Conservation (phyloP, 2,797 vertebrate species). For the Xyrichtys novacula region DNA sequence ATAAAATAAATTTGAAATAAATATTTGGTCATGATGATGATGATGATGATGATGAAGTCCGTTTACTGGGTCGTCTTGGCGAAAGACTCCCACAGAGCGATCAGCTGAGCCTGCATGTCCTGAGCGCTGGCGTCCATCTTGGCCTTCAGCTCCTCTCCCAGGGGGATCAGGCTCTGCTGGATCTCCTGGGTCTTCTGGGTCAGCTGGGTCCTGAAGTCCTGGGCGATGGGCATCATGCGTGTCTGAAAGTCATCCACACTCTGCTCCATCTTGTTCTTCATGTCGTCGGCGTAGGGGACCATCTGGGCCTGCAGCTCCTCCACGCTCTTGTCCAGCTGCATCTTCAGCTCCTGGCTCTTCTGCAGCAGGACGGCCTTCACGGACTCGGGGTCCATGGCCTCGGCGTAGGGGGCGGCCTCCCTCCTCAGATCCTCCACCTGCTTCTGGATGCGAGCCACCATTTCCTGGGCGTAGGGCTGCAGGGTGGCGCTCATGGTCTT, state of each 20-base stretch:
- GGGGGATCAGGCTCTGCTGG: constrained; percentile 74
- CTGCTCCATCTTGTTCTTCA: constrained; percentile 79
- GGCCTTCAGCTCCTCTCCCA: constrained; percentile 72
- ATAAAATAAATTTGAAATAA: constrained; percentile 21
- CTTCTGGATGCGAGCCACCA: constrained; percentile 57
- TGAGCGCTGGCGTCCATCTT: constrained; percentile 66
- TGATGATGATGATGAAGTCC: constrained; percentile 35
- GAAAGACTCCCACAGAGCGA: constrained; percentile 73
- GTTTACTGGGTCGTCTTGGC: constrained; percentile 63
- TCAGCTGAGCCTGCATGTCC: constrained; percentile 68
- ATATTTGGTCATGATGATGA: constrained; percentile 17
- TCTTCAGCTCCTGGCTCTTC: constrained; percentile 75
- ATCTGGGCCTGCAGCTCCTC: constrained; percentile 67
- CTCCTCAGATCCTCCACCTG: constrained; percentile 74
- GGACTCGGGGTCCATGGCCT: constrained; percentile 66
- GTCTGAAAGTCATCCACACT: constrained; percentile 76
- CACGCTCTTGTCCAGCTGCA: constrained; percentile 69
- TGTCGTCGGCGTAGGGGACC: constrained; percentile 75
- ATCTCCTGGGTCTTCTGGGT: constrained; percentile 69
- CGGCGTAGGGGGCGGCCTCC: constrained; percentile 50
- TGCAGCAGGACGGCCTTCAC: constrained; percentile 70
- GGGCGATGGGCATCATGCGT: constrained; percentile 63
- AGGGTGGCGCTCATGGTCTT: constrained; percentile 29
- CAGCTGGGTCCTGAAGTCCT: constrained; percentile 71
- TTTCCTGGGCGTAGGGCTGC: constrained; percentile 63